Evolutionary conservation across 37 sponge, comb jelly and placozoan species (phyloP).

Genomic region (Ephydatia muelleri): DNA sequence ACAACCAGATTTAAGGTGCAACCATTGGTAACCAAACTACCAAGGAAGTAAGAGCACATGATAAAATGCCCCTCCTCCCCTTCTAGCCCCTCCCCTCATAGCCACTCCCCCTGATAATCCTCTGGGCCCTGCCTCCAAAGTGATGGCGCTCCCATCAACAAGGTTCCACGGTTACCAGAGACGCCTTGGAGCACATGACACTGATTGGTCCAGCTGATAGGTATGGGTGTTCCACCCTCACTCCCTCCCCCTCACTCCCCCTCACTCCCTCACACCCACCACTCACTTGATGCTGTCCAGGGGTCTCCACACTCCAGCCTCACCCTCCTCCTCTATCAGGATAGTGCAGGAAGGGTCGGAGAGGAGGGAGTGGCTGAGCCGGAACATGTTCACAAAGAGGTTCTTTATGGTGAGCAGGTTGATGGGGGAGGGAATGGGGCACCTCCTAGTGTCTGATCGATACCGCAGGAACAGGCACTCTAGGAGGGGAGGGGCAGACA

Average conservation of each 20-base stretch:
- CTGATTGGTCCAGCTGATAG: too few relatives aligned
- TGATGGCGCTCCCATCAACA: too few relatives aligned
- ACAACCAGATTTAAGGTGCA: neutral
- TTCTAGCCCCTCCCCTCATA: too few relatives aligned
- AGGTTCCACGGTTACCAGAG: too few relatives aligned
- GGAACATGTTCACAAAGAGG: constrained; percentile 72
- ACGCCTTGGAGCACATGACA: too few relatives aligned
- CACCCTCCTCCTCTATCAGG: constrained; percentile 39
- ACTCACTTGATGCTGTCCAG: constrained; percentile 51
- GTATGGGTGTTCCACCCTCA: neutral
- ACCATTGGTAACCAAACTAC: neutral
- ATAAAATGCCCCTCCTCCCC: neutral
- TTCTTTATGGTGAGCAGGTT: constrained; percentile 70
- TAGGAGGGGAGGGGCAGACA: constrained; percentile 16
- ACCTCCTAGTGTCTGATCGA: constrained; percentile 44
- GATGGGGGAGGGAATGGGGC: constrained; percentile 80
- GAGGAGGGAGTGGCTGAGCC: constrained; percentile 35
- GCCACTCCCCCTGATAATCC: too few relatives aligned
- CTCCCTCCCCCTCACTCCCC: neutral
- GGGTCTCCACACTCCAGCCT: constrained; percentile 40
- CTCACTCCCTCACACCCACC: neutral
- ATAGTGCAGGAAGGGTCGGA: constrained; percentile 27
- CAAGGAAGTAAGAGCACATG: too few relatives aligned
- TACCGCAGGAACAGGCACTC: constrained; percentile 73
- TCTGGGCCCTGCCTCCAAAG: too few relatives aligned